Percentiles rank a stretch among this genome's conserved stretches.
Conservation (phyloP, 2,888 invertebrate species). For the Masnerella sp. region DNA sequence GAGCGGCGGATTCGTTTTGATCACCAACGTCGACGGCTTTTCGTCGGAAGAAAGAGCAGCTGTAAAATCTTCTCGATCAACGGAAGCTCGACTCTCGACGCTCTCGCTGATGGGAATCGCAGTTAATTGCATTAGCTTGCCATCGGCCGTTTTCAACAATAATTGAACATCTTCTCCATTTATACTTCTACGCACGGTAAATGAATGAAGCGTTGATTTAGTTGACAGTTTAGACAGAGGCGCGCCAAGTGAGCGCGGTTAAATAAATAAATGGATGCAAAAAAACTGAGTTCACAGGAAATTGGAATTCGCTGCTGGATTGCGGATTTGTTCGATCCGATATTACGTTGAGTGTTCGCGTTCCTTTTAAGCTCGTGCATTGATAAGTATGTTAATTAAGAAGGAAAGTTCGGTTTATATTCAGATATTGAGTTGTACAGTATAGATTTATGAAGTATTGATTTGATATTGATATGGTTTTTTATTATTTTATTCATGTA, state of each 20-base stretch:
- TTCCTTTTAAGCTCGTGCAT: too few relatives aligned
- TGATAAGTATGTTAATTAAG: too few relatives aligned
- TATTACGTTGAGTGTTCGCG: too few relatives aligned
- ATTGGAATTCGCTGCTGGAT: slow-evolving; percentile 18
- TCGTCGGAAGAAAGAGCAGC: slow-evolving; percentile 44
- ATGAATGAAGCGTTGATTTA: slow-evolving; percentile 43
- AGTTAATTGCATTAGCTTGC: slow-evolving; percentile 78
- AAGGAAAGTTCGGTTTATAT: not conserved
- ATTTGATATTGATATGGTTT: too few relatives aligned
- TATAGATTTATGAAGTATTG: too few relatives aligned
- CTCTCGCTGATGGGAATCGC: slow-evolving; percentile 71
- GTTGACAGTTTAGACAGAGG: slow-evolving; percentile 31
- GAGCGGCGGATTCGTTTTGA: slow-evolving; percentile 66
- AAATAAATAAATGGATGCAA: slow-evolving; percentile 18
- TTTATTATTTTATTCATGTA: too few relatives aligned
- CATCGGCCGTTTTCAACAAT: slow-evolving; percentile 79
- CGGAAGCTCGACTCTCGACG: slow-evolving; percentile 44
- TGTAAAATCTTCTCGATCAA: slow-evolving; percentile 44
- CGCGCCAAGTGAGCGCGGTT: not conserved
- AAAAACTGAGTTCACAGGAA: slow-evolving; percentile 1
- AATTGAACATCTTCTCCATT: slow-evolving; percentile 77
- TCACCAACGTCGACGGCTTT: slow-evolving; percentile 64
- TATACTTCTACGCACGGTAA: slow-evolving; percentile 66
- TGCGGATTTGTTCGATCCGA: too few relatives aligned
- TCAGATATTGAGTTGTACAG: too few relatives aligned